Conservation (phyloP, 2,113 vertebrate genomes). For the Abramis brama region DNA sequence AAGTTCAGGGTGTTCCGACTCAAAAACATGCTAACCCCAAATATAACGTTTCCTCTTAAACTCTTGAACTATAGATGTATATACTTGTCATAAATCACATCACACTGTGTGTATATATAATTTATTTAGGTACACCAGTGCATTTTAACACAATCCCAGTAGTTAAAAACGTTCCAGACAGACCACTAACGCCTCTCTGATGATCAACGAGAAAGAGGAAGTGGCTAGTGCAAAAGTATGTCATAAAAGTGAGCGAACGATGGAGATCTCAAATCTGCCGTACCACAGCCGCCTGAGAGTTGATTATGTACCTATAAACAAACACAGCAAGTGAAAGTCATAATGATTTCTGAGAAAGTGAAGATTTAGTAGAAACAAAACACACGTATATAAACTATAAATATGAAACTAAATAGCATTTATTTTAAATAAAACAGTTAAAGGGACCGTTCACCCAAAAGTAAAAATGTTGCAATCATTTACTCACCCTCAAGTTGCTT, state of each 20-base stretch:
- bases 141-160: slow-evolving; percentile 27
- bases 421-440: neutral
- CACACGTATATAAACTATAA: too few species aligned
- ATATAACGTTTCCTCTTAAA: neutral
- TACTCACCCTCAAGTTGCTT: too few species aligned
- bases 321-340: neutral
- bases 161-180: neutral
- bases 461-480: too few species aligned
- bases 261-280: neutral
- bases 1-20: neutral
- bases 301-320: neutral
- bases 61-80: neutral
- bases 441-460: neutral
- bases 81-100: neutral
- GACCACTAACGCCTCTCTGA: slow-evolving; percentile 23
- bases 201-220: slow-evolving; percentile 5
- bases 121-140: slow-evolving; percentile 51
- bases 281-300: neutral
- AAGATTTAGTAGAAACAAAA: neutral
- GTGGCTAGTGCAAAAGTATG: slow-evolving; percentile 43
- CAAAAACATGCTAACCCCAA: neutral
- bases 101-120: too few species aligned
- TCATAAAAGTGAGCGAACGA: neutral
- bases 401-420: neutral
- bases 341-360: neutral